A percentile compares a stretch with the other conserved stretches of the same genome.
Conservation (phyloP, 1,140 invertebrate species). For the Amphibalanus amphitrite region DNA sequence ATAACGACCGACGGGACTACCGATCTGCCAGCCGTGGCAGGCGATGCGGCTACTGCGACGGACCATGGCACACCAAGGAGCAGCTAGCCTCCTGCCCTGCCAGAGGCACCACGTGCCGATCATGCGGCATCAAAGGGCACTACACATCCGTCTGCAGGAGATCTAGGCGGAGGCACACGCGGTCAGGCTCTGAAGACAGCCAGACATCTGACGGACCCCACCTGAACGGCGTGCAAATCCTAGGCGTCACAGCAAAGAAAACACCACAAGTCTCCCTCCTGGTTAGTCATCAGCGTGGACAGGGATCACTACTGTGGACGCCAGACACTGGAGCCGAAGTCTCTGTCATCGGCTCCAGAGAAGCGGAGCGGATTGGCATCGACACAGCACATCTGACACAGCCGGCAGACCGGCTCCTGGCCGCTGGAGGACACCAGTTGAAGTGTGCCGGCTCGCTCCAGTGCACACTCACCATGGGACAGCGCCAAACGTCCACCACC, state of each 20-base stretch:
- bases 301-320: neutral
- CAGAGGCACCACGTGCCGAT: neutral
- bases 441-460: neutral
- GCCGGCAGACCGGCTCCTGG: neutral
- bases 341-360: neutral
- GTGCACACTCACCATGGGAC: neutral
- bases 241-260: too few species aligned
- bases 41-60: neutral
- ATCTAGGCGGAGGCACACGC: too few species aligned
- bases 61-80: neutral
- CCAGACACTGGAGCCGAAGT: conserved; percentile 7
- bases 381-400: neutral
- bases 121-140: neutral
- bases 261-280: neutral
- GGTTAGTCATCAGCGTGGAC: neutral
- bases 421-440: neutral
- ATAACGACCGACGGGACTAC: too few species aligned
- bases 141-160: neutral
- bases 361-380: neutral
- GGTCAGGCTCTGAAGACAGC: neutral
- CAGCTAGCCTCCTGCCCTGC: neutral
- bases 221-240: neutral
- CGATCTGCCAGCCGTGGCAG: too few species aligned
- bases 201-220: neutral
- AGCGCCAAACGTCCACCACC: neutral